phyloP scores from a whole-genome alignment of 2,113 vertebrate genomes.

The Colistium nudipinnis region DNA sequence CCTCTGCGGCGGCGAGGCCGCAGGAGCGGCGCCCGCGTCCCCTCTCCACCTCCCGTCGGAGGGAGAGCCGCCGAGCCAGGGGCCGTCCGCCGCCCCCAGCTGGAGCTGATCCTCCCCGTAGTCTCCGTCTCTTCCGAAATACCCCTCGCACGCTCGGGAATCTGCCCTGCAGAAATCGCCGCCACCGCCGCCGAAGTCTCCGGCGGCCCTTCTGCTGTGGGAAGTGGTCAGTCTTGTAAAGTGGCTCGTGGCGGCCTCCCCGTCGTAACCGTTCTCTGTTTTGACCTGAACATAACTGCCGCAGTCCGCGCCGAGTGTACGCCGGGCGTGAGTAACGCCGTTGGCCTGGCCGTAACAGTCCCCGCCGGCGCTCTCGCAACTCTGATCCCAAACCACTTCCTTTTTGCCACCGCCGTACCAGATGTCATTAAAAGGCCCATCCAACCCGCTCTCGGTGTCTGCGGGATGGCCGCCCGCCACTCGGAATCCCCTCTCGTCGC shows the following conservation, averaged over 20 bases:
- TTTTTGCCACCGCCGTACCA: slow-evolving; percentile 47
- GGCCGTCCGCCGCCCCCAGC: slow-evolving; percentile 36
- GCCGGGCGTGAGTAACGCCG: slow-evolving; percentile 35
- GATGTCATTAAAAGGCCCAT: slow-evolving; percentile 41
- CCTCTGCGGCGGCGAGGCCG: slow-evolving; percentile 34
- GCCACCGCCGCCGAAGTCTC: slow-evolving; percentile 33
- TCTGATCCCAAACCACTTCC: slow-evolving; percentile 49
- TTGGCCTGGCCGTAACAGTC: slow-evolving; percentile 35
- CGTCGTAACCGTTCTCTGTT: slow-evolving; percentile 19
- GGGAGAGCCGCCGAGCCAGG: slow-evolving; percentile 54
- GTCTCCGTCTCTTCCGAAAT: slow-evolving; percentile 54
- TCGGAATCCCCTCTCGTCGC: slow-evolving; percentile 22
- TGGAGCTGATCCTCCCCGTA: slow-evolving; percentile 62
- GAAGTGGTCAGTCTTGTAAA: slow-evolving; percentile 17
- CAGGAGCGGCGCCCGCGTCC: neutral
- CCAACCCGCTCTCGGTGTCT: too few relatives aligned
- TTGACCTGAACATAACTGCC: slow-evolving; percentile 33
- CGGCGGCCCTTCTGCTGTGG: slow-evolving; percentile 24
- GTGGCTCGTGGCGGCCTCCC: slow-evolving; percentile 22
- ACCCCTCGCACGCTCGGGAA: slow-evolving; percentile 45
- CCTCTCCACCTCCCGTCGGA: slow-evolving; percentile 44
- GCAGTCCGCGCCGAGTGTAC: slow-evolving; percentile 30
- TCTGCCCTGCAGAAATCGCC: slow-evolving; percentile 36
- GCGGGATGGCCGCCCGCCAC: slow-evolving; percentile 8
- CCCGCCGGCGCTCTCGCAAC: slow-evolving; percentile 16